These are phyloP conservation scores for Harmothoe impar DNA, from an alignment of 2,888 invertebrate species.

Conservation along the genomic window DNA sequence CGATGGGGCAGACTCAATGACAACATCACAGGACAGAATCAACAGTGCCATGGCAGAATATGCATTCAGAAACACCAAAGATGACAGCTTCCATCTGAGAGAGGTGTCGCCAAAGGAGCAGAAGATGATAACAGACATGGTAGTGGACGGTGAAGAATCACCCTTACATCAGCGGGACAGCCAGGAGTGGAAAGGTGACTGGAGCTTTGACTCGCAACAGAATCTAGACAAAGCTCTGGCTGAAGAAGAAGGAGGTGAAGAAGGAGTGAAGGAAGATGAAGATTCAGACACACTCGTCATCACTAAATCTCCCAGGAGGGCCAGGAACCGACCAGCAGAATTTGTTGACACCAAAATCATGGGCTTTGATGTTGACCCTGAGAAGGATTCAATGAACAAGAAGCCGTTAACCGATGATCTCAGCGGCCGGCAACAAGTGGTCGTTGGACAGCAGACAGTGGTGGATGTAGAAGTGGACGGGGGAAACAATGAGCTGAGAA, in stretches of 20 bases:
- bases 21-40: neutral
- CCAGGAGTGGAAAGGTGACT: conserved; percentile 1
- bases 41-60: conserved; percentile 41
- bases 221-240: neutral
- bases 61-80: conserved; percentile 45
- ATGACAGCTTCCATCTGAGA: conserved; percentile 29
- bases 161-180: neutral
- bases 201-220: neutral
- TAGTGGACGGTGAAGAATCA: conserved; percentile 22
- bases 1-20: neutral
- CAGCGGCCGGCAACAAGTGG: neutral
- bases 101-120: conserved; percentile 17
- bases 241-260: neutral
- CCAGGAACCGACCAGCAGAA: neutral
- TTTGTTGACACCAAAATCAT: conserved; percentile 62
- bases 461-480: neutral
- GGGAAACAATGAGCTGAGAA: neutral
- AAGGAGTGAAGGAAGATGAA: neutral
- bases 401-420: conserved; percentile 18
- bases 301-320: neutral
- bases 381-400: neutral
- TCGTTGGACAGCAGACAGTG: neutral
- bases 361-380: conserved; percentile 60
- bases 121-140: conserved; percentile 22
- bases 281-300: conserved; percentile 32